Evolutionary conservation across 2,797 vertebrate genomes (phyloP), one percentile per base, ranked within the genome.

Genomic region (Tokudaia tokunoshimensis): DNA sequence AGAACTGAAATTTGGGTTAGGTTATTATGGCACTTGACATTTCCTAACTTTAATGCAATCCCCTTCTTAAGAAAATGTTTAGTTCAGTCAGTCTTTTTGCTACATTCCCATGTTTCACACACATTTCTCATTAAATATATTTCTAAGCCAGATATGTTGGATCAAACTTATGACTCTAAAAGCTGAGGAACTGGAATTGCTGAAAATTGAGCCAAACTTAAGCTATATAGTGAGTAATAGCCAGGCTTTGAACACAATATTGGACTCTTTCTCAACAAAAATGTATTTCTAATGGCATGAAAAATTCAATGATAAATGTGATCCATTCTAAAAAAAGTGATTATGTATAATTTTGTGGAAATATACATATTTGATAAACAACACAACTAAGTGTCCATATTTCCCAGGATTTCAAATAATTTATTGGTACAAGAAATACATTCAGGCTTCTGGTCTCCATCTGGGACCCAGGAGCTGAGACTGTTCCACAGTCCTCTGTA

Each of bases 21-120:
- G 17, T 59, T 87, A 74, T 75, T 75, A 37, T 55, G 37, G 47
- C 4, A 87, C 29, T 83, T 87, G 44, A 3, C 19, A 57, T 11
- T 96, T 86, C 92, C 29, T 89, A 75, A 55, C 41, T 11, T 13
- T 61, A 92, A 70, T 47, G n/a, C 9, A 95, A 76, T 81, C 19
- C 20, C 82, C 9, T 81, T 22, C 19, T 90, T 75, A 84, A 72
- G 41, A 89, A 67, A 97, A 92, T 52, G 17, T 41, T 17, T 26
- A 95, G 41, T 57, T 84, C 9, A 76, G 29, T 80, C 13, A 80
- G 26, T 83, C 61, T 22, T 80, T 92, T 95, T 87, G 9, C 24
- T 81, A 93, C n/a, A 84, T 72, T 81, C n/a, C 10, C 11, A 31
- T 89, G 19, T 44, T 55, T 67, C 15, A 81, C 59, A 34, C 22